These are phyloP conservation scores for Pteromalus puparum DNA, from an alignment of 1,140 invertebrate species.

Conservation along the genomic window DNA sequence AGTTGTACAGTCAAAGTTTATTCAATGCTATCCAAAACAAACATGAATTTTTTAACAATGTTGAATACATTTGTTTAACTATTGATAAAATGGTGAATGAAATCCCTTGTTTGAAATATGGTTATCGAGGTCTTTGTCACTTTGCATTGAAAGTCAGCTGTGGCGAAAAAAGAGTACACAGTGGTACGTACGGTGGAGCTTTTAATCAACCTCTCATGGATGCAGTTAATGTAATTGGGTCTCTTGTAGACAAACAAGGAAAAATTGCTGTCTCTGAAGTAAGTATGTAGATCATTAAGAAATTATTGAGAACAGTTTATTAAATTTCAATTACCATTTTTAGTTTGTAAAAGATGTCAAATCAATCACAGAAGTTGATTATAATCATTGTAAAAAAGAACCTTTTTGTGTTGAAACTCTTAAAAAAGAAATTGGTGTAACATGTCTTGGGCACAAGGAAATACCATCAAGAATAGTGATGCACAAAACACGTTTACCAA, in stretches of 20 bases:
- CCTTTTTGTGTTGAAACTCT: conserved; percentile 77
- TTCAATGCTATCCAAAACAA: conserved; percentile 74
- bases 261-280: conserved; percentile 53
- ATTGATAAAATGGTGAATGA: conserved; percentile 82
- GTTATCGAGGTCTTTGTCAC: conserved; percentile 79
- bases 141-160: conserved; percentile 77
- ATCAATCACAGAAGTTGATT: conserved; percentile 74
- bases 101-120: conserved; percentile 82
- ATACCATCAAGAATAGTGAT: conserved; percentile 69
- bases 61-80: conserved; percentile 80
- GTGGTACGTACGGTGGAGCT: conserved; percentile 56
- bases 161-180: conserved; percentile 52
- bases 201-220: conserved; percentile 59
- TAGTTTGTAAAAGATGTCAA: conserved; percentile 65
- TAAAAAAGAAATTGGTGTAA: conserved; percentile 73
- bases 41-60: conserved; percentile 74
- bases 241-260: conserved; percentile 49
- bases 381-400: conserved; percentile 74
- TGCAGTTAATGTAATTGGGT: conserved; percentile 46
- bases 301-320: conserved; percentile 14
- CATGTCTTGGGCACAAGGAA: conserved; percentile 56
- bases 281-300: conserved; percentile 6
- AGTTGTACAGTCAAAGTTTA: conserved; percentile 78
- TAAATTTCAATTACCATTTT: background rate
- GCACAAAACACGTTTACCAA: conserved; percentile 78